These are phyloP conservation scores for Momotus momota DNA, from an alignment of 2,797 vertebrate species.

Conservation along the genomic window DNA sequence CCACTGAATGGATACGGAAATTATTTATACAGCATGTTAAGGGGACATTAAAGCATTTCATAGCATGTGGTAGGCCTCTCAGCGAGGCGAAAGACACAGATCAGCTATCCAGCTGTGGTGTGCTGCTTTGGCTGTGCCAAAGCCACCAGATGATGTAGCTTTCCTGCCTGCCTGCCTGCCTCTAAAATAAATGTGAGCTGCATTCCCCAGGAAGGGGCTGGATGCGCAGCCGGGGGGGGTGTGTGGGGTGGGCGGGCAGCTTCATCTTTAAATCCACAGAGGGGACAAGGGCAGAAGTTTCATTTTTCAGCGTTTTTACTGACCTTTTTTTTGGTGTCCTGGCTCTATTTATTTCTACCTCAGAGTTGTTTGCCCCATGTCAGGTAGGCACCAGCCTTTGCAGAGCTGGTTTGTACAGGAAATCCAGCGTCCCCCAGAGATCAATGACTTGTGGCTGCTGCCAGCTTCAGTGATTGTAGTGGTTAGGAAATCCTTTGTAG, in stretches of 20 bases:
- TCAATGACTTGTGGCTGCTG: neutral
- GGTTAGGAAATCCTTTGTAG: neutral
- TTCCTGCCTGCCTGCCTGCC: conserved; percentile 17
- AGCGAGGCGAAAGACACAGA: conserved; percentile 29
- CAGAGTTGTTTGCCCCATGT: fast-evolving
- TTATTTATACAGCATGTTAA: conserved; percentile 60
- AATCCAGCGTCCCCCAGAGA: neutral
- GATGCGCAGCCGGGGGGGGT: no score
- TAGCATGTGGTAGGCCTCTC: conserved; percentile 56
- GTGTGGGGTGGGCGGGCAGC: no score
- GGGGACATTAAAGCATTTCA: conserved; percentile 65
- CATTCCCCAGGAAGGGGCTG: neutral
- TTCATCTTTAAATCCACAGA: neutral
- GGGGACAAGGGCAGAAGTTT: neutral
- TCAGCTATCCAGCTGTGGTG: conserved; percentile 60
- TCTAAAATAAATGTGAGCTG: neutral
- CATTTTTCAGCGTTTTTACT: neutral
- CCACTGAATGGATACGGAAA: conserved; percentile 51
- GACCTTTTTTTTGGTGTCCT: neutral
- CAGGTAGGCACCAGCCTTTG: neutral
- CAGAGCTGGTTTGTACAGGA: fast-evolving
- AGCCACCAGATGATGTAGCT: conserved; percentile 50
- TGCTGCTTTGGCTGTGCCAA: conserved; percentile 41
- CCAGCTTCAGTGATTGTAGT: neutral
- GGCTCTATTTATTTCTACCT: neutral